phyloP scores from a whole-genome alignment of 2,888 invertebrate species.

The Anagyrus pseudococci region DNA sequence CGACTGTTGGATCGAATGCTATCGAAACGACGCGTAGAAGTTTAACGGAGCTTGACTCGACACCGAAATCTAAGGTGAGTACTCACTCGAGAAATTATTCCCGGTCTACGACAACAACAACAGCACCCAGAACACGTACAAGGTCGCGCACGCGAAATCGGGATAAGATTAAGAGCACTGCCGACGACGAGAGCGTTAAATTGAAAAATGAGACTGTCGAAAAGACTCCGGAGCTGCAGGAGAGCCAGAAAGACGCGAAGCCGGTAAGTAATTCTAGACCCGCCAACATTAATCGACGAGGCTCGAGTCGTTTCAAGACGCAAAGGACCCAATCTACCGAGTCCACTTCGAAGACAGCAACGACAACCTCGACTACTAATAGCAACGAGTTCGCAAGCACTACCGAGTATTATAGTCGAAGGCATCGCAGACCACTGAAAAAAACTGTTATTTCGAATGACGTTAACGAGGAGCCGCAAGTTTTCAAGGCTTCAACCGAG shows the following conservation, averaged over 20 bases:
- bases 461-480: conserved; percentile 9
- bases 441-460: conserved; percentile 4
- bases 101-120: conserved; percentile 49
- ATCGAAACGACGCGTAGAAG: conserved; percentile 41
- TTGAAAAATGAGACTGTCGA: conserved; percentile 34
- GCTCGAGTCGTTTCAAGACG: conserved; percentile 40
- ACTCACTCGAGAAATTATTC: conserved; percentile 55
- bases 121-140: conserved; percentile 40
- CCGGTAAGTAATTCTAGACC: conserved; percentile 39
- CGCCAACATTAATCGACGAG: conserved; percentile 38
- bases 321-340: conserved; percentile 22
- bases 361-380: neutral
- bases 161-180: conserved; percentile 43
- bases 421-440: conserved; percentile 32
- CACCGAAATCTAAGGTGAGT: conserved; percentile 57
- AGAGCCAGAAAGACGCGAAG: conserved; percentile 24
- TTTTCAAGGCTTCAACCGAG: conserved; percentile 11
- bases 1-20: conserved; percentile 41
- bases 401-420: conserved; percentile 19
- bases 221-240: conserved; percentile 35
- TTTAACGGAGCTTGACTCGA: conserved; percentile 46
- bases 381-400: conserved; percentile 12
- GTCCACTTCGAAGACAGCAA: conserved; percentile 8
- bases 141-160: conserved; percentile 49
- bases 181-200: conserved; percentile 37